phyloP scores from a whole-genome alignment of 2,113 vertebrate species.

The Danionella cerebrum region DNA sequence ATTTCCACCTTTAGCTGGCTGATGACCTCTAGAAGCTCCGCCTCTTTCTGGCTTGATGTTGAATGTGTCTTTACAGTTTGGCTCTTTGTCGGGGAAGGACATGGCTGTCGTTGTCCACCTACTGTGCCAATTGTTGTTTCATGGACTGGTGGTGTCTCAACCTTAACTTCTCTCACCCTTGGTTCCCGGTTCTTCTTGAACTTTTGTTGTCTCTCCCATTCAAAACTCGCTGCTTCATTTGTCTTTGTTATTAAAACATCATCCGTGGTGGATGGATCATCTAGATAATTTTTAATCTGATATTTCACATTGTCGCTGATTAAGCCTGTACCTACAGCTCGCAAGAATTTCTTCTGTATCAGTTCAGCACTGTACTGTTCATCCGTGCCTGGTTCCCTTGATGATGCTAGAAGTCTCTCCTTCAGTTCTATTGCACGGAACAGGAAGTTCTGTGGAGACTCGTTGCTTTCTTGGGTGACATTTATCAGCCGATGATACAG shows the following conservation, averaged over 20 bases:
- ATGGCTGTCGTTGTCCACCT: no score
- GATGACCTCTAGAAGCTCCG: no score
- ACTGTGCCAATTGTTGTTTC: no score
- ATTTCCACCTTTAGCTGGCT: no score
- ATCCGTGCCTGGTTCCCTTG: conserved; percentile 17
- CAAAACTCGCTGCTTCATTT: conserved; percentile 33
- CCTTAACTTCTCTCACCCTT: no score
- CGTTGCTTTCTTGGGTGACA: no score
- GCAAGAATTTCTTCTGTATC: conserved; percentile 28
- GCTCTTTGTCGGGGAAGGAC: no score
- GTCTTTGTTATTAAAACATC: conserved; percentile 24
- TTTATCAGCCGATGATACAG: no score
- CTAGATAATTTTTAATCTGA: conserved; percentile 25
- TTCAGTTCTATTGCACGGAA: conserved; percentile 18
- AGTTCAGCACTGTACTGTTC: conserved; percentile 26
- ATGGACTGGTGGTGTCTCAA: no score
- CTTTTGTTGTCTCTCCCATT: conserved; percentile 38
- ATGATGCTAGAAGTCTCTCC: conserved; percentile 15
- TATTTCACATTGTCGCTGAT: conserved; percentile 31
- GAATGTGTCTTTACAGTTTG: no score
- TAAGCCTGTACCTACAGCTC: neutral
- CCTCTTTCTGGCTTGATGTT: no score
- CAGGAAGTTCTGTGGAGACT: neutral
- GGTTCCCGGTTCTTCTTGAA: no score
- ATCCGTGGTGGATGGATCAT: conserved; percentile 17